Conservation (phyloP, 2,113 vertebrate genomes). For the Ailuropoda melanoleuca region DNA sequence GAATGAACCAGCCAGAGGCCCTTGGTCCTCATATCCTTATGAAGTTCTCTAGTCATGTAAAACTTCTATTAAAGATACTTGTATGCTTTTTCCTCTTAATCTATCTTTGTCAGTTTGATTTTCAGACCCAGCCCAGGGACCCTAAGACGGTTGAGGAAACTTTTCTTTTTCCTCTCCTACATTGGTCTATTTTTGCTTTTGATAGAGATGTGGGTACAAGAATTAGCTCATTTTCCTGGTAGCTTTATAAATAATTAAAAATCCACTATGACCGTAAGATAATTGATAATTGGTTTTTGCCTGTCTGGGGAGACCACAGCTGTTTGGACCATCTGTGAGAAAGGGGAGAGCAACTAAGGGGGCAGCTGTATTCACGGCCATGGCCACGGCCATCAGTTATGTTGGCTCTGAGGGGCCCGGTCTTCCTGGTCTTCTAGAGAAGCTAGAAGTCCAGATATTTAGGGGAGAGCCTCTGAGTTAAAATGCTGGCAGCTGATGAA, state of each 20-base stretch:
- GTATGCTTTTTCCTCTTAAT: not conserved
- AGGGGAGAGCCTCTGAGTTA: not conserved
- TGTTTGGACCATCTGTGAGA: not conserved
- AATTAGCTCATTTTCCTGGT: not conserved
- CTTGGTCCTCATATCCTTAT: not conserved
- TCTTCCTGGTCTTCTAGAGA: not conserved
- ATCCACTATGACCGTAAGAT: not conserved
- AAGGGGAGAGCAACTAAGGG: not conserved
- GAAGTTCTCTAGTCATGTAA: not conserved
- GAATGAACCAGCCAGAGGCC: not conserved
- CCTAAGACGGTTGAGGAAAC: not conserved
- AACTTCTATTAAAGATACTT: not conserved
- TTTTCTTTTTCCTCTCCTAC: not conserved
- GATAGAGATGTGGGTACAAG: not conserved
- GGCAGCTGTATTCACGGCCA: not conserved
- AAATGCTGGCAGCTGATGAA: not conserved
- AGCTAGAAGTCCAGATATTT: not conserved
- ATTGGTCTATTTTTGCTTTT: not conserved
- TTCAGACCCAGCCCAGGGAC: not conserved
- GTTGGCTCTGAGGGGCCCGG: rapidly evolving
- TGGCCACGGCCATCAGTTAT: not conserved
- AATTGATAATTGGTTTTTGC: not conserved
- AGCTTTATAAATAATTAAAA: not conserved
- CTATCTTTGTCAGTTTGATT: not conserved
- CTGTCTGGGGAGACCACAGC: not conserved